Percentiles rank a stretch among this genome's conserved stretches.
These are phyloP conservation scores for Drosophila neutralis DNA, from an alignment of 2,888 invertebrate species.

Conservation along the genomic window DNA sequence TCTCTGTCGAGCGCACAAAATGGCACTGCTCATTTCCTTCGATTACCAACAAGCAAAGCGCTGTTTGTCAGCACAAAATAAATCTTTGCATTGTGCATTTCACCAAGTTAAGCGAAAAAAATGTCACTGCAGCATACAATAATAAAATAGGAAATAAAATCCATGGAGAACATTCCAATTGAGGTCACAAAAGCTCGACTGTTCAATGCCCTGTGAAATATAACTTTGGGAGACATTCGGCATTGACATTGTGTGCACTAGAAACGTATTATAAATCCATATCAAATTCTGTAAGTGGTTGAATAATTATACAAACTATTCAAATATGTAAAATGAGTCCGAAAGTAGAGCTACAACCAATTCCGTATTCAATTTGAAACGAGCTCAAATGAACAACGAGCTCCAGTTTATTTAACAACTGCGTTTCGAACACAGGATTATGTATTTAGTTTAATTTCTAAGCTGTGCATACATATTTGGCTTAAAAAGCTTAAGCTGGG, in stretches of 20 bases:
- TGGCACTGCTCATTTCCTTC: slow-evolving; percentile 64
- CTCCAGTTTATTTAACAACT: not conserved
- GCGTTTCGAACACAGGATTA: not conserved
- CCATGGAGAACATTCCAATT: not conserved
- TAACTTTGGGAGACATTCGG: not conserved
- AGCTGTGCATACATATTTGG: not conserved
- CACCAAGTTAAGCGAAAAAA: slow-evolving; percentile 43
- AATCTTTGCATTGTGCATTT: slow-evolving; percentile 78
- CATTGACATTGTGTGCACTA: not conserved
- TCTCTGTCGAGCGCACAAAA: slow-evolving; percentile 23
- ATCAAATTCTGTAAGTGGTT: not conserved
- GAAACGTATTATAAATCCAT: not conserved
- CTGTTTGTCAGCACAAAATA: slow-evolving; percentile 79
- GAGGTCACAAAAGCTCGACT: not conserved
- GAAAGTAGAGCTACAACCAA: not conserved
- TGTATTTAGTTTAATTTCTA: not conserved
- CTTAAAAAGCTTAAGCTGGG: not conserved
- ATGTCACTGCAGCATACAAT: slow-evolving; percentile 48
- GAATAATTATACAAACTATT: not conserved
- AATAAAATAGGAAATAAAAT: slow-evolving; percentile 53
- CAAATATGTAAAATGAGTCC: not conserved
- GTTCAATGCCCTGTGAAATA: slow-evolving; percentile 3
- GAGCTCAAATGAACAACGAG: not conserved
- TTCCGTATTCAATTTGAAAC: not conserved
- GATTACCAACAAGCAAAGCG: slow-evolving; percentile 67